A percentile compares a stretch with the other conserved stretches of the same genome.
Conservation (phyloP, 2,113 vertebrate genomes). For the Garra rufa region DNA sequence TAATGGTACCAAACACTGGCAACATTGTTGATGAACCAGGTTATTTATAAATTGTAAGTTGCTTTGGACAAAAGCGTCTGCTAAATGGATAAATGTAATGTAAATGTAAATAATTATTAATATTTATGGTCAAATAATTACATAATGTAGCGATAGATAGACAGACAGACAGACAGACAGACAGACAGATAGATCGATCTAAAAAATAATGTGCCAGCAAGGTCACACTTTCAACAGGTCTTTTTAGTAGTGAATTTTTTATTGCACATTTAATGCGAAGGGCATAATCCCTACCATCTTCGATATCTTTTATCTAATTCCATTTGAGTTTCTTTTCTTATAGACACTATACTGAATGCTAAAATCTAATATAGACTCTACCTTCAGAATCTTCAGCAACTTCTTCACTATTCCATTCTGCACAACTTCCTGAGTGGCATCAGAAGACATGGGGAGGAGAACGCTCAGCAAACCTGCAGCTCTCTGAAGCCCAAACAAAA, state of each 20-base stretch:
- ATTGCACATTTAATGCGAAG: background rate
- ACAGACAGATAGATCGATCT: too few relatives aligned
- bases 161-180: too few relatives aligned
- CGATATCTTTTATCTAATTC: background rate
- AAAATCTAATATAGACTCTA: constrained; percentile 53
- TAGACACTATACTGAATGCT: background rate
- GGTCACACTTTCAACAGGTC: background rate
- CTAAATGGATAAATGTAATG: too few relatives aligned
- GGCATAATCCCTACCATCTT: background rate
- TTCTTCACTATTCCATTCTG: constrained; percentile 78
- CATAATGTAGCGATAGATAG: too few relatives aligned
- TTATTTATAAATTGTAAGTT: background rate
- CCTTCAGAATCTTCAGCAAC: constrained; percentile 83
- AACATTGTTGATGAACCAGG: background rate
- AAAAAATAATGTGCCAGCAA: background rate
- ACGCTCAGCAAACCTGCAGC: constrained; percentile 83
- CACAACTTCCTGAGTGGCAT: constrained; percentile 73
- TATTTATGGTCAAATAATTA: too few relatives aligned
- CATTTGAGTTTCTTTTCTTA: background rate
- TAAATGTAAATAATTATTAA: too few relatives aligned
- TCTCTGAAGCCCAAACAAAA: constrained; percentile 73
- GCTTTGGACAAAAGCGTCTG: too few relatives aligned
- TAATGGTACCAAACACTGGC: background rate
- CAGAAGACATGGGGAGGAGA: constrained; percentile 77
- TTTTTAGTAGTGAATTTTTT: background rate